A percentile compares a stretch with the other conserved stretches of the same genome.
phyloP scores from a whole-genome alignment of 2,888 invertebrate genomes.

The Philopedon plagiatum region DNA sequence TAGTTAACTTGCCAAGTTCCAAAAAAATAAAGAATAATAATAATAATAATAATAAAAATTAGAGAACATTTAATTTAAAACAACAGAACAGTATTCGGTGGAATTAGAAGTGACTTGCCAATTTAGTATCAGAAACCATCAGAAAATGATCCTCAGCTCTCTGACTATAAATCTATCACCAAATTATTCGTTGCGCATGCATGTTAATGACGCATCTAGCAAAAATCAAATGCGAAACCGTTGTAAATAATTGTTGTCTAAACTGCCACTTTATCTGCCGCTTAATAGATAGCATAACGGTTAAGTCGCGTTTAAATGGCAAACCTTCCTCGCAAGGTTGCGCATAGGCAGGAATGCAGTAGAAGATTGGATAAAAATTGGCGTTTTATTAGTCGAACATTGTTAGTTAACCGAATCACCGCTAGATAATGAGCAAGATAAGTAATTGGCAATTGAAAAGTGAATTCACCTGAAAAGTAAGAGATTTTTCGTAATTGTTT shows the following conservation, averaged over 20 bases:
- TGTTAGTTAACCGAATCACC: slow-evolving; percentile 15
- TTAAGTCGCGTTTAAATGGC: slow-evolving; percentile 25
- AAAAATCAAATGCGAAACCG: slow-evolving; percentile 34
- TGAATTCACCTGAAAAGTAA: not conserved
- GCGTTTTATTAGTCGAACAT: slow-evolving; percentile 33
- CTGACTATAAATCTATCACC: not conserved
- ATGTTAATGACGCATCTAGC: not conserved
- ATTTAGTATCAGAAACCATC: too few species aligned
- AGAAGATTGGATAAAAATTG: slow-evolving; percentile 27
- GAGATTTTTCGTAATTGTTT: too few species aligned
- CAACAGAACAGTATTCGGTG: too few species aligned
- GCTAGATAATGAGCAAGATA: slow-evolving; percentile 7
- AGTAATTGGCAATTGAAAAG: slow-evolving; percentile 1
- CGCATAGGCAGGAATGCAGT: slow-evolving; percentile 31
- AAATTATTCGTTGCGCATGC: slow-evolving; percentile 3
- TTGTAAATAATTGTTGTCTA: slow-evolving; percentile 35
- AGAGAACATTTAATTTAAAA: too few species aligned
- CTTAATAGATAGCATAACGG: slow-evolving; percentile 43
- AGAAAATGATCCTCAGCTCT: not conserved
- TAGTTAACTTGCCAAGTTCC: too few species aligned
- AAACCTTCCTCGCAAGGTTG: slow-evolving; percentile 40
- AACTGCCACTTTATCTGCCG: slow-evolving; percentile 43
- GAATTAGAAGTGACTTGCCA: too few species aligned
- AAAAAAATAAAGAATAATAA: too few species aligned
- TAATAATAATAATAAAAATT: too few species aligned